Percentiles rank a stretch among this genome's conserved stretches.
These are phyloP conservation scores for Palythoa grandis DNA, from an alignment of 92 coral and sea anemone genomes.

Conservation along the genomic window DNA sequence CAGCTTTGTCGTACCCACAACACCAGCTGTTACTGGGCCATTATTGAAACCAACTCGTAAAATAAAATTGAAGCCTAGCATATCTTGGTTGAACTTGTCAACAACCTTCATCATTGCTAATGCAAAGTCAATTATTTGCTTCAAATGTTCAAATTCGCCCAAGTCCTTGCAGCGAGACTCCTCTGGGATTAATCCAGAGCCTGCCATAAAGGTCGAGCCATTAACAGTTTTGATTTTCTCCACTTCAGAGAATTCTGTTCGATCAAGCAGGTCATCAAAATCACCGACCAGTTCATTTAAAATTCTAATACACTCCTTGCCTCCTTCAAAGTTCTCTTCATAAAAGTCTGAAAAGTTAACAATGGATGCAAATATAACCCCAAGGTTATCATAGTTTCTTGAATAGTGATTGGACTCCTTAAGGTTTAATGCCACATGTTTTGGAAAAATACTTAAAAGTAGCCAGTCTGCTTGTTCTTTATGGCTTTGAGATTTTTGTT, in stretches of 20 bases:
- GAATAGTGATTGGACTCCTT: conserved; percentile 93
- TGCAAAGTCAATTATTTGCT: conserved; percentile 93
- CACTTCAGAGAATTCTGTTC: conserved; percentile 78
- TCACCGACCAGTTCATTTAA: conserved; percentile 98
- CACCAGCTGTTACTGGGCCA: conserved; percentile 99
- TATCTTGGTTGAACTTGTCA: conserved; percentile 88
- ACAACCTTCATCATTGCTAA: conserved; percentile 95
- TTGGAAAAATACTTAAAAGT: conserved; percentile 91
- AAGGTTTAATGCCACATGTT: conserved; percentile 89
- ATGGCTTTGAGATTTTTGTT: conserved; percentile 82
- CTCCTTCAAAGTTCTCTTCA: conserved; percentile 99
- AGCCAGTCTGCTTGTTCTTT: conserved; percentile 97
- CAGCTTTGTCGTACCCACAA: conserved; percentile 94
- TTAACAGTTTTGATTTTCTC: conserved; percentile 99
- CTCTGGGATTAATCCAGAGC: conserved; percentile 93
- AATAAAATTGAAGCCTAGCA: conserved; percentile 94
- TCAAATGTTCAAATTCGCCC: conserved; percentile 82
- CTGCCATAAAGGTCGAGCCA: conserved; percentile 99
- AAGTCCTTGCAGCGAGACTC: conserved; percentile 65
- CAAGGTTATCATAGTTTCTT: conserved; percentile 91
- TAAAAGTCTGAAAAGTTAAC: conserved; percentile 98
- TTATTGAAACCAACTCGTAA: conserved; percentile 96
- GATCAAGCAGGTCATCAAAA: conserved; percentile 94
- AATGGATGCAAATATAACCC: conserved; percentile 98
- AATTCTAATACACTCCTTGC: conserved; percentile 96